Base-by-base conservation (phyloP, 1,140 invertebrate genomes). In the Caligus rogercresseyi region DNA sequence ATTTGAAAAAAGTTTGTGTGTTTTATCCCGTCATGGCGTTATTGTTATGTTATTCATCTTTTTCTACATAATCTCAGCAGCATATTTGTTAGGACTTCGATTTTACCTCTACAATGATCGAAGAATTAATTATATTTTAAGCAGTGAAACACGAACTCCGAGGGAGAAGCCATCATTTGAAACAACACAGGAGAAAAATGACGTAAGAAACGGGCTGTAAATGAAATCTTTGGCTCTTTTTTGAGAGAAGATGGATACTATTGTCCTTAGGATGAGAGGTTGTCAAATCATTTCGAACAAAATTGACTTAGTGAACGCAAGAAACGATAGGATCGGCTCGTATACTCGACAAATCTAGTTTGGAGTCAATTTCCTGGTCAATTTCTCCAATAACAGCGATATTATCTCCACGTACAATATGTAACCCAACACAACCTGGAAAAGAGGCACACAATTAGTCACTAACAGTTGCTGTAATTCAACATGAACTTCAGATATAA, bases 291-390 rank as follows among this genome's bases (percentile, higher is more conserved):
- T 43, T 43, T 7, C 7, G 31, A 43, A 43, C 7, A 43, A n/a
- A 43, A 11, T 7, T 43, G 31, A 43, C n/a, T 43, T 43, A 60
- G 51, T 60, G 57, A 26, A 63, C 53, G 16, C 23, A 25, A 14
- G 61, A 63, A n/a, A 31, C 25, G 15, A 68, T 59, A 16, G 67
- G 67, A 24, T 68, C 67, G 19, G 67, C 67, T 16, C 66, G 65
- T 54, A 68, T 67, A 51, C 63, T 68, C 18, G 64, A 55, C 3
- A 68, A 53, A 51, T 67, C 68, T 52, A 67, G 43, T 60, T 66
- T 64, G 16, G 65, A 61, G 25, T 68, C 68, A 54, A 68, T 16
- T 15, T 68, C 68, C 61, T 68, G 66, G 31, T 68, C 68, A 23
- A 68, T 58, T 57, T 68, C 68, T 21, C 68, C 68, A 19, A 68